A percentile compares a stretch with the other conserved stretches of the same genome.
Conservation (phyloP, 2,888 invertebrate species). For the Loripinus fragilis region DNA sequence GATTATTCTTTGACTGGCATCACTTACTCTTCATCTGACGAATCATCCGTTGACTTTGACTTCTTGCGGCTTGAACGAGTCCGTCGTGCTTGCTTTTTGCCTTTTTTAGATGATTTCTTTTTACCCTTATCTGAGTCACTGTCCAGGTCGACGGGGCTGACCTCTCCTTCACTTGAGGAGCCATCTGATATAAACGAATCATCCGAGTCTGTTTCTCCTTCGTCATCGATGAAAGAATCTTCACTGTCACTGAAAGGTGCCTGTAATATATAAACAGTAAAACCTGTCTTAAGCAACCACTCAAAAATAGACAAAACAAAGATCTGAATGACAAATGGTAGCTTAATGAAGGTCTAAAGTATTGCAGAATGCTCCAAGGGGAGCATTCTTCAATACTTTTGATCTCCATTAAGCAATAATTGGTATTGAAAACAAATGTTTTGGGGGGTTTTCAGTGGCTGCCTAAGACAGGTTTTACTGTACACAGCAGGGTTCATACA, state of each 20-base stretch:
- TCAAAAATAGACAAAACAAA: no score
- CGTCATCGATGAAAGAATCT: conserved; percentile 78
- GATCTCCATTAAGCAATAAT: no score
- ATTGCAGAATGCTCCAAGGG: no score
- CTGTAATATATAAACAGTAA: conserved; percentile 33
- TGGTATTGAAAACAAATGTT: no score
- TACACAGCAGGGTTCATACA: no score
- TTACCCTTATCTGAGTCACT: conserved; percentile 37
- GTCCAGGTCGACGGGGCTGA: conserved; percentile 3
- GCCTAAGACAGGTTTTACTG: no score
- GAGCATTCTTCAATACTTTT: no score
- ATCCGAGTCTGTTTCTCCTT: conserved; percentile 50
- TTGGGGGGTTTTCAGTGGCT: no score
- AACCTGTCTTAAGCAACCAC: no score
- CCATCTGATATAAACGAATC: conserved; percentile 56
- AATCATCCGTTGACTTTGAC: background rate
- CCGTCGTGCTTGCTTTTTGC: conserved; percentile 38
- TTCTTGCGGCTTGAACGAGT: background rate
- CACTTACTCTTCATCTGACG: conserved; percentile 37
- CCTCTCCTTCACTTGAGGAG: conserved; percentile 52
- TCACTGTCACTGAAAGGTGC: conserved; percentile 59
- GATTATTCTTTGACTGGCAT: no score
- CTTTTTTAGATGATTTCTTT: conserved; percentile 53
- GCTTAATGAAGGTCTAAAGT: no score
- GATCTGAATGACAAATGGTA: no score